A percentile compares a stretch with the other conserved stretches of the same genome.
Evolutionary conservation across 2,888 invertebrate genomes (phyloP).

Genomic region (Rapana venosa): DNA sequence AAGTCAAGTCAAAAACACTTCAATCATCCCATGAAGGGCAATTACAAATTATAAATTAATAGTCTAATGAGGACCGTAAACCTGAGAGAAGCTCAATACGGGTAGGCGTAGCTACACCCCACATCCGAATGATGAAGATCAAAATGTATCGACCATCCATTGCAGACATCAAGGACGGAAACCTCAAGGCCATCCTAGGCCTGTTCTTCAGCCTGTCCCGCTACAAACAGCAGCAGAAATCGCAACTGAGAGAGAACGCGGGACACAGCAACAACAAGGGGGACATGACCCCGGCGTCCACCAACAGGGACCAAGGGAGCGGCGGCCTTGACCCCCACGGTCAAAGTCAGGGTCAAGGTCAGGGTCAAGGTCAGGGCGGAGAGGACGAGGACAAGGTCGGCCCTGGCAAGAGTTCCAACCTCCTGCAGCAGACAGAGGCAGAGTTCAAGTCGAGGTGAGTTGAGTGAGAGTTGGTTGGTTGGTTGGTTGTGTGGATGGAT

Average conservation of each 20-base stretch:
- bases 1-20: too few relatives aligned
- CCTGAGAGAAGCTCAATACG: too few relatives aligned
- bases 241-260: slow-evolving; percentile 48
- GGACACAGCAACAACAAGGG: slow-evolving; percentile 44
- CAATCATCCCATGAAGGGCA: too few relatives aligned
- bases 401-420: slow-evolving; percentile 29
- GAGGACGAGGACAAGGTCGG: slow-evolving; percentile 58
- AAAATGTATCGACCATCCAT: neutral
- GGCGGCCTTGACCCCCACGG: neutral
- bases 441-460: slow-evolving; percentile 17
- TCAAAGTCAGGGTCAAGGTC: neutral
- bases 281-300: slow-evolving; percentile 13
- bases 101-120: too few relatives aligned
- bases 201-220: slow-evolving; percentile 96
- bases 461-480: neutral
- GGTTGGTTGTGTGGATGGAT: neutral
- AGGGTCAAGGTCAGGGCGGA: slow-evolving; percentile 38
- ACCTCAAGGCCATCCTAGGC: slow-evolving; percentile 94
- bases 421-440: neutral
- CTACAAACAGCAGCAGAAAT: slow-evolving; percentile 91
- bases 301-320: slow-evolving; percentile 42
- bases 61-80: too few relatives aligned
- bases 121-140: too few relatives aligned
- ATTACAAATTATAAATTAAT: too few relatives aligned
- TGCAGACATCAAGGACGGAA: slow-evolving; percentile 93